Percentiles rank a stretch among this genome's conserved stretches.
Conservation (phyloP, 2,797 vertebrate species). For the Cyclopterus lumpus region DNA sequence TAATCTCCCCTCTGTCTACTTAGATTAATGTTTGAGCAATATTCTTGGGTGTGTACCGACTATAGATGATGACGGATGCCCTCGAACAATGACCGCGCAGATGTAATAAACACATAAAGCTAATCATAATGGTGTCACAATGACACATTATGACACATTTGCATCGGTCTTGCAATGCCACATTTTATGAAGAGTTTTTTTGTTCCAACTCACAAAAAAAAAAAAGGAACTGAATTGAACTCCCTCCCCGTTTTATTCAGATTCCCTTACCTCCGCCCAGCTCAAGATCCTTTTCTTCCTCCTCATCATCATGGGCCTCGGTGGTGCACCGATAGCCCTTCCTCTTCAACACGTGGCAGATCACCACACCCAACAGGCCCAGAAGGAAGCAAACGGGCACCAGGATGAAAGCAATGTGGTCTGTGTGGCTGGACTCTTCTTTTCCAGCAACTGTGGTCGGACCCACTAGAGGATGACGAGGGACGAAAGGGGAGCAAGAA, state of each 20-base stretch:
- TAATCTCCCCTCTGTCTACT: background rate
- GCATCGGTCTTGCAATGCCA: background rate
- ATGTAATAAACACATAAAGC: conserved; percentile 1
- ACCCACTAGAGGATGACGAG: conserved; percentile 22
- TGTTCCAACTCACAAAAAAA: no score
- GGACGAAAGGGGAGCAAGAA: background rate
- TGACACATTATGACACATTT: background rate
- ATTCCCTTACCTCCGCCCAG: conserved; percentile 64
- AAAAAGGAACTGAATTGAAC: no score
- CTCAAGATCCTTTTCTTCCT: conserved; percentile 57
- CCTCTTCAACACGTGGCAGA: conserved; percentile 94
- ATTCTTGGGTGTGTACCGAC: conserved; percentile 3
- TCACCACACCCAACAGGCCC: conserved; percentile 92
- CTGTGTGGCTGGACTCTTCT: conserved; percentile 22
- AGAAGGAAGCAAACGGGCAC: conserved; percentile 93
- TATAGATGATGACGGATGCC: background rate
- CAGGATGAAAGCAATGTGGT: conserved; percentile 87
- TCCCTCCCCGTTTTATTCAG: background rate
- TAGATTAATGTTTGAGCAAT: background rate
- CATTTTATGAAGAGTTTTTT: background rate
- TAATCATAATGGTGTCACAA: background rate
- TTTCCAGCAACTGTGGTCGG: background rate
- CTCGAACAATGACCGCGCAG: background rate
- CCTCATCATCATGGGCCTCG: conserved; percentile 81
- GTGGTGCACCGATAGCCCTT: conserved; percentile 98